These are phyloP conservation scores for Coptodon bakossiorum DNA, from an alignment of 2,113 vertebrate species.

Conservation along the genomic window DNA sequence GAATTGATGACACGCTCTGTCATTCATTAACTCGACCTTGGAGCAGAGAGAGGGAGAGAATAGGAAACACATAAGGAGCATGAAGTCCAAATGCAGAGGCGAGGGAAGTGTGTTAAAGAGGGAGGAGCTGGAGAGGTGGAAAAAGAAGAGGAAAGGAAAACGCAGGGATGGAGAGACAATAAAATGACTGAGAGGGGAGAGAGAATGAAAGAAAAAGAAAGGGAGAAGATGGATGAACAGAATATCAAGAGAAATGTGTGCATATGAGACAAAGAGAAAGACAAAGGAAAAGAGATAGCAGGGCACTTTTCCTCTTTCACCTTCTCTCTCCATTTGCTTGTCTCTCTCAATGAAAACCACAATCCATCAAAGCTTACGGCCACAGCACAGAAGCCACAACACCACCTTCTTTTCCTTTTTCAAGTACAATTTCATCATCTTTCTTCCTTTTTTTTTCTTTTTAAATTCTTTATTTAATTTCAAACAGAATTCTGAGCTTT, in stretches of 20 bases:
- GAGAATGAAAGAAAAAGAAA: neutral
- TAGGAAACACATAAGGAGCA: neutral
- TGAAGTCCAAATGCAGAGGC: neutral
- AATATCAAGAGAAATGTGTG: neutral
- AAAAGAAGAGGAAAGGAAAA: neutral
- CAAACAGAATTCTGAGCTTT: neutral
- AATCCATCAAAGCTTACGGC: constrained; percentile 29
- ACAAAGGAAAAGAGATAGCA: neutral
- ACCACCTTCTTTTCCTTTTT: neutral
- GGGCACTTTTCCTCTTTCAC: neutral
- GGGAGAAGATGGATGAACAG: neutral
- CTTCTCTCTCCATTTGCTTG: neutral
- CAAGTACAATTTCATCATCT: neutral
- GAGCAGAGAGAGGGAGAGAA: neutral
- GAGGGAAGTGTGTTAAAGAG: neutral
- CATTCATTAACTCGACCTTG: constrained; percentile 33
- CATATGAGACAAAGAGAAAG: neutral
- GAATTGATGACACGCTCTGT: constrained; percentile 32
- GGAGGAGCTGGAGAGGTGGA: neutral
- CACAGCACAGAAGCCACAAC: neutral
- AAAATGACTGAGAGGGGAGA: neutral
- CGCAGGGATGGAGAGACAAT: neutral
- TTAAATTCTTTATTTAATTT: neutral
- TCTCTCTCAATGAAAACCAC: constrained; percentile 34
- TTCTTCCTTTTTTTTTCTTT: neutral